phyloP scores from a whole-genome alignment of 23 tunicate species.

The Oikopleura dioica region DNA sequence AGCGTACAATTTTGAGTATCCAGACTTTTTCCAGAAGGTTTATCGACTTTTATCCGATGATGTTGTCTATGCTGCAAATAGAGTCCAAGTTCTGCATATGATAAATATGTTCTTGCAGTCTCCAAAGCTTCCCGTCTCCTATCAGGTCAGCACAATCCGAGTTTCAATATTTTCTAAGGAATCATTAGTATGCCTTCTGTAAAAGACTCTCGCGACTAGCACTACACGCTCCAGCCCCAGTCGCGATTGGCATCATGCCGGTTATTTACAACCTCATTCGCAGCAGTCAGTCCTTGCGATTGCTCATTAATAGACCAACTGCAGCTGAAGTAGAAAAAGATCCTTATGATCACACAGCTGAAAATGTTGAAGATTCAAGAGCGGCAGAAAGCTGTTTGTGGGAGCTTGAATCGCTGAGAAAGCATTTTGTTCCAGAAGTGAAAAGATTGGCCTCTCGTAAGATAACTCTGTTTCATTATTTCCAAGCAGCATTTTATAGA shows the following conservation, averaged over 20 bases:
- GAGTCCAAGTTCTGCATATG: background rate
- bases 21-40: conserved; percentile 1
- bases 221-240: background rate
- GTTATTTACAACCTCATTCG: background rate
- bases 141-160: background rate
- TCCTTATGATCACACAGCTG: background rate
- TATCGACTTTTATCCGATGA: background rate
- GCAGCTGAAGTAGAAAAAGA: background rate
- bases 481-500: background rate
- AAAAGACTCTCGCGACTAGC: background rate
- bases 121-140: background rate
- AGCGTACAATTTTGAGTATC: conserved; percentile 5
- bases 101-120: background rate
- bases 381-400: background rate
- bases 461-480: background rate
- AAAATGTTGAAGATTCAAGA: background rate
- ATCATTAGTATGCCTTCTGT: background rate
- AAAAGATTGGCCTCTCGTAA: background rate
- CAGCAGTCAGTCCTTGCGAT: background rate
- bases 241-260: background rate
- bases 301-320: background rate
- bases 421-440: background rate
- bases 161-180: too few species aligned
- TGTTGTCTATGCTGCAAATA: background rate
- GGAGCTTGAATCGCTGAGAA: background rate